phyloP scores from a whole-genome alignment of 2,888 invertebrate species.

The Dicyrtoma fusca region DNA sequence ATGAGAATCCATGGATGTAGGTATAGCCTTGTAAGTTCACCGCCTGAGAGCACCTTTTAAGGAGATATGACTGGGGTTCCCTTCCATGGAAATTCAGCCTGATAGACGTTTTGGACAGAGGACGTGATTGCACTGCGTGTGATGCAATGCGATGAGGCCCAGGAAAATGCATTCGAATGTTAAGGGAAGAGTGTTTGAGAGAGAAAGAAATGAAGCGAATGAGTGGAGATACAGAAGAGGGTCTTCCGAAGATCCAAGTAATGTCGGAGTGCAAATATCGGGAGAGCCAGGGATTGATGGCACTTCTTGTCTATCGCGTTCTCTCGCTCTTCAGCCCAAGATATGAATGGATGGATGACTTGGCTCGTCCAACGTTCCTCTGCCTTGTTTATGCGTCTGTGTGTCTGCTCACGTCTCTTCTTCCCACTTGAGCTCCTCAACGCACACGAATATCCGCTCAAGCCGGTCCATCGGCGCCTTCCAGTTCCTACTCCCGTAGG shows the following conservation, averaged over 20 bases:
- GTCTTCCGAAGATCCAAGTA: neutral
- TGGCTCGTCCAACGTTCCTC: neutral
- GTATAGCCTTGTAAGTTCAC: neutral
- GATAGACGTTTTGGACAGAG: slow-evolving; percentile 6
- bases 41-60: neutral
- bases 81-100: slow-evolving; percentile 7
- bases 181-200: neutral
- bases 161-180: neutral
- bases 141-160: slow-evolving; percentile 2
- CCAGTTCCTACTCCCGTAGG: no score
- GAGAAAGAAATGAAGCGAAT: slow-evolving; percentile 11
- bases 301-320: slow-evolving; percentile 7
- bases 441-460: no score
- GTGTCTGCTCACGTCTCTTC: no score
- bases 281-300: neutral
- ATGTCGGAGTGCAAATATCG: slow-evolving; percentile 18
- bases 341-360: slow-evolving; percentile 5
- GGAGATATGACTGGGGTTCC: neutral
- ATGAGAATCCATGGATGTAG: neutral
- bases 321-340: neutral
- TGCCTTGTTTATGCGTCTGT: neutral
- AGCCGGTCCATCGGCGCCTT: no score
- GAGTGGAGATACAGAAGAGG: neutral
- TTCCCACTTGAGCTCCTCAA: no score
- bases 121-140: slow-evolving; percentile 1